Base-by-base conservation (phyloP, 2,888 invertebrate species). In the Calliphora vomitoria region DNA sequence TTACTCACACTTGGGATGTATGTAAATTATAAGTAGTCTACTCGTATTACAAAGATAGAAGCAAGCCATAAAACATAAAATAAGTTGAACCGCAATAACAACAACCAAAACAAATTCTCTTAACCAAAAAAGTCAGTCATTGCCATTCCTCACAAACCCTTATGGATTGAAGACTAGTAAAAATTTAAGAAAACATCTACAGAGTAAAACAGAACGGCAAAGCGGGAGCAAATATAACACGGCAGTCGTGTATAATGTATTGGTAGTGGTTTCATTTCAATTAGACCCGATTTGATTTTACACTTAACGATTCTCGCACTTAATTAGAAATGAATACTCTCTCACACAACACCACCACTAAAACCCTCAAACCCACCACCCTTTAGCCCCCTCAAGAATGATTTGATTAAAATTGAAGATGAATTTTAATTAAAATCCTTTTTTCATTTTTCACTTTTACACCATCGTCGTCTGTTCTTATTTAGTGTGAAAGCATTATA, bases 401-500 rank as follows among this genome's bases (percentile, higher is more conserved):
- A 93, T 93, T 93, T 93, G 93, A 93, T 93, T 93, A 93, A 93
- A 92, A 91, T 92, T 92, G 92, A 92, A 93, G 92, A 93, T 93
- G 93, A 93, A 93, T 93, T 93, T 93, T 93, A 93, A 93, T 93
- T 93, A 93, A 93, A 93, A 93, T 91, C 92, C 91, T 90, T 90
- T 89, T 88, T 88, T 71, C 47, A 75, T 68, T 87, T 86, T 83
- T 80, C 68, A 60, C 25, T 80, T 74, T 72, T 47, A 78, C 78
- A 69, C 72, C 74, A 85, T 74, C 82, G 38, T 80, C 35, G 8
- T 80, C 38, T 47, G 18, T 50, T 72, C 71, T 66, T 78, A 41
- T 72, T 62, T 85, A 31, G 50, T 58, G 47, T 76, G 41, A 47
- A 60, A 72, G 50, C 20, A 41, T 18, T 38, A 11, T 41, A 1